phyloP scores from a whole-genome alignment of 1,140 invertebrate genomes.

The Tyrophagus putrescentiae region DNA sequence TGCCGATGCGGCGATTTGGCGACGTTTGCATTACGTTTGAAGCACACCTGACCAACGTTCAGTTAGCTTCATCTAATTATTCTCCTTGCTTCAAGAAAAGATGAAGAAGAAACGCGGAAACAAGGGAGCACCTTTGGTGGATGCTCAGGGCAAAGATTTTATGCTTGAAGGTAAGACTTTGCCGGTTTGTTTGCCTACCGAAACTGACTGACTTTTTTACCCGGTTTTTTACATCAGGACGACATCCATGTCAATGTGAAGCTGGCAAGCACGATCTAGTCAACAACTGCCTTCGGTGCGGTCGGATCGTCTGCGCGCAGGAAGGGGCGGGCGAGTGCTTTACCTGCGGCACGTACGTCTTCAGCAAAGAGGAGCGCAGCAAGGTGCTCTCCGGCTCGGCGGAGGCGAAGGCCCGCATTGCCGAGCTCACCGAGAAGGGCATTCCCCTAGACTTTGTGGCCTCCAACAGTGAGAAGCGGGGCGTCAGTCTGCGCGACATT shows the following conservation, averaged over 20 bases:
- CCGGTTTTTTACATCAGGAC: too few relatives aligned
- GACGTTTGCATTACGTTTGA: too few relatives aligned
- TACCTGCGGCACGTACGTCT: conserved; percentile 66
- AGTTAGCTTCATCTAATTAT: not conserved
- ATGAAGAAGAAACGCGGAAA: not conserved
- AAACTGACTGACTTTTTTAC: too few relatives aligned
- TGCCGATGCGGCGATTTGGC: too few relatives aligned
- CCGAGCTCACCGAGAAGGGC: not conserved
- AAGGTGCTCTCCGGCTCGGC: conserved; percentile 8
- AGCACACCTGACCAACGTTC: too few relatives aligned
- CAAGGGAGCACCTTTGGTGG: not conserved
- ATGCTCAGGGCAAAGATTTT: conserved; percentile 5
- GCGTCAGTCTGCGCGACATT: conserved; percentile 15
- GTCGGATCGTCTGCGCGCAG: conserved; percentile 82
- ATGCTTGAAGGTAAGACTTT: not conserved
- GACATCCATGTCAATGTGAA: conserved; percentile 78
- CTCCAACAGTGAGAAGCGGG: not conserved
- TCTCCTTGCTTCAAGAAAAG: not conserved
- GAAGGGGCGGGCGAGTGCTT: conserved; percentile 92
- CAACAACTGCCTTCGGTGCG: conserved; percentile 86
- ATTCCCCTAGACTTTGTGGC: not conserved
- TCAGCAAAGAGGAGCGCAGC: conserved; percentile 26
- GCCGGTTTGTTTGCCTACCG: not conserved
- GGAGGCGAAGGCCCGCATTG: not conserved
- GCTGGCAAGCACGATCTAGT: conserved; percentile 74